Conservation (phyloP, 2,113 vertebrate species). For the Struthio camelus region DNA sequence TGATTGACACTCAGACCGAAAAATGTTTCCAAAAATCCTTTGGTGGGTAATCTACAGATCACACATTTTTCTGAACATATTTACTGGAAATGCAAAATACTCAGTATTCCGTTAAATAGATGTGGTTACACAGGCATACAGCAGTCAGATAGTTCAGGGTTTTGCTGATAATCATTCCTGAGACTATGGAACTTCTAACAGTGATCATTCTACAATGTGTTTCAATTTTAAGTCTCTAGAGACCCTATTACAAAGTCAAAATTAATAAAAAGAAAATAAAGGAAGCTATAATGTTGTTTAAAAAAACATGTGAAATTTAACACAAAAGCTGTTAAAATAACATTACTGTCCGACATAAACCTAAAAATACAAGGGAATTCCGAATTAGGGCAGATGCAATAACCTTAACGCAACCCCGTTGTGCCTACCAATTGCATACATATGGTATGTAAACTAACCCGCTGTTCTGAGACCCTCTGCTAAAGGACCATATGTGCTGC, state of each 20-base stretch:
- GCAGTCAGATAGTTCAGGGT: background rate
- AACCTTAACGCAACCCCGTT: slow-evolving; percentile 46
- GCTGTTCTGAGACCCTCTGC: slow-evolving; percentile 50
- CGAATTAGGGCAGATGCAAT: slow-evolving; percentile 43
- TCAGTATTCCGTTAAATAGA: background rate
- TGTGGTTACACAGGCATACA: background rate
- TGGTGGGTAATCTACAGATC: background rate
- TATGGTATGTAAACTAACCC: slow-evolving; percentile 45
- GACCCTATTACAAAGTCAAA: slow-evolving; percentile 58
- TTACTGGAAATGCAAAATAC: background rate
- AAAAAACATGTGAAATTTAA: slow-evolving; percentile 64
- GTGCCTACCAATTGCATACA: slow-evolving; percentile 50
- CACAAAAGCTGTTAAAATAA: slow-evolving; percentile 67
- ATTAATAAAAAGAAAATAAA: slow-evolving; percentile 66
- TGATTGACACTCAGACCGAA: background rate
- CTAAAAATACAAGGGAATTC: slow-evolving; percentile 58
- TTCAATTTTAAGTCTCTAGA: slow-evolving; percentile 58
- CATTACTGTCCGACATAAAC: slow-evolving; percentile 35
- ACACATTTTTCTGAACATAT: background rate
- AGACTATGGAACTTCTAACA: slow-evolving; percentile 28
- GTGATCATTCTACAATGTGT: background rate
- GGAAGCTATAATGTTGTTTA: slow-evolving; percentile 49
- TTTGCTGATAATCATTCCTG: background rate
- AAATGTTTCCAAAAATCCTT: background rate
- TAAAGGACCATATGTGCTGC: slow-evolving; percentile 48